Percentiles rank a stretch among this genome's conserved stretches.
Evolutionary conservation across 2,113 vertebrate species (phyloP).

Genomic region (Periophthalmodon schlosseri): DNA sequence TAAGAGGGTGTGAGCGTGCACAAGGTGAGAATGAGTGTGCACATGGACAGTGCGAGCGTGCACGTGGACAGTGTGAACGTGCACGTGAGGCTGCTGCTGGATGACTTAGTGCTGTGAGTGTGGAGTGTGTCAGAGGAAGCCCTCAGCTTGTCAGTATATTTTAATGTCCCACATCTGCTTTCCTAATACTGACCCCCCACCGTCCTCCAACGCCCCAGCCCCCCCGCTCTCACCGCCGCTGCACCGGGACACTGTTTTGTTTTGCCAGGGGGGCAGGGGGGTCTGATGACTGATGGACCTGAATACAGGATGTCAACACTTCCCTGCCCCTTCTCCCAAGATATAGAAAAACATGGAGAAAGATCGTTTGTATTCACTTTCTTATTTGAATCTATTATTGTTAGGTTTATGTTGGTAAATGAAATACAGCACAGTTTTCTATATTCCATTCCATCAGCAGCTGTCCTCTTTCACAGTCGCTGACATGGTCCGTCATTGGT

Average conservation of each 20-base stretch:
- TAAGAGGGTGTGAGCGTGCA: background rate
- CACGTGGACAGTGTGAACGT: constrained; percentile 15
- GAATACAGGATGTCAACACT: constrained; percentile 73
- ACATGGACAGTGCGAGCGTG: background rate
- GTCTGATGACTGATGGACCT: constrained; percentile 78
- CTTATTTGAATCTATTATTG: background rate
- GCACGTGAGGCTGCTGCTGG: constrained; percentile 51
- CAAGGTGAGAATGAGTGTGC: background rate
- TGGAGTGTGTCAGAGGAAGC: constrained; percentile 71
- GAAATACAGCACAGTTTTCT: background rate
- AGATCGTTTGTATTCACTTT: background rate
- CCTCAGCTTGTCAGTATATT: constrained; percentile 79
- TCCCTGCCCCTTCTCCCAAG: constrained; percentile 27
- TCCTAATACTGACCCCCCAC: constrained; percentile 78
- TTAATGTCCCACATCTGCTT: constrained; percentile 85
- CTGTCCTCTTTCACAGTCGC: constrained; percentile 9
- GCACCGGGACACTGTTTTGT: constrained; percentile 82
- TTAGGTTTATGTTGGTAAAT: background rate
- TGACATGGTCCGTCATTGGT: constrained; percentile 25
- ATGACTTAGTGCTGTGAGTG: constrained; percentile 70
- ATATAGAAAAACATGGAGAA: background rate
- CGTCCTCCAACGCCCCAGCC: constrained; percentile 46
- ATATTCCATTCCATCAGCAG: background rate
- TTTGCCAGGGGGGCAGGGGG: constrained; percentile 73
- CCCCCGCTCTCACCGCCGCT: constrained; percentile 53